Evolutionary conservation across 2,113 vertebrate species (phyloP).

Genomic region (Gila orcuttii): DNA sequence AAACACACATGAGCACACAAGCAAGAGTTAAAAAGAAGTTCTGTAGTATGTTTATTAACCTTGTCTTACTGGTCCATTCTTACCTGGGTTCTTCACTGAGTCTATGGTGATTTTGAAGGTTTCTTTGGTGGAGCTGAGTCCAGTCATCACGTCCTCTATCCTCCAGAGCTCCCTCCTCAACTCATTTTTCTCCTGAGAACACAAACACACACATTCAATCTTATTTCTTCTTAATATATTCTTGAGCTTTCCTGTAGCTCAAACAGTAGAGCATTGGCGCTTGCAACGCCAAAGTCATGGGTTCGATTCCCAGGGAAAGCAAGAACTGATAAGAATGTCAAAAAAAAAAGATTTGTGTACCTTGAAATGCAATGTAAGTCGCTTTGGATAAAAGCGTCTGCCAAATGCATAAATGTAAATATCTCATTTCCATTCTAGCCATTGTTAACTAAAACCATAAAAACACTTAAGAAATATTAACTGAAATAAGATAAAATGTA

Average conservation of each 20-base stretch:
- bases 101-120: slow-evolving; percentile 90
- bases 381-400: too few species aligned
- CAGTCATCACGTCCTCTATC: slow-evolving; percentile 93
- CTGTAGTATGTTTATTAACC: not conserved
- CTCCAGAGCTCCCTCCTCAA: slow-evolving; percentile 95
- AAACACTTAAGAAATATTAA: not conserved
- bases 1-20: slow-evolving; percentile 16
- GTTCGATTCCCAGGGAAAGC: too few species aligned
- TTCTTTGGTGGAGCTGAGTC: slow-evolving; percentile 88
- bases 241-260: too few species aligned
- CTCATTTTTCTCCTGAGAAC: slow-evolving; percentile 82
- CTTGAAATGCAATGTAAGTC: too few species aligned
- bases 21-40: not conserved
- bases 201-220: not conserved
- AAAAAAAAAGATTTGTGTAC: too few species aligned
- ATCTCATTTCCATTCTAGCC: not conserved
- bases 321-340: too few species aligned
- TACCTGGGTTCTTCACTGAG: slow-evolving; percentile 94
- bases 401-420: too few species aligned
- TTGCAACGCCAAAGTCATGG: too few species aligned
- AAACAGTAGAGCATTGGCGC: too few species aligned
- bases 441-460: not conserved
- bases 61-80: slow-evolving; percentile 11
- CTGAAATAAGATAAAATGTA: not conserved
- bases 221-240: not conserved